Percentiles rank a stretch among this genome's conserved stretches.
These are phyloP conservation scores for Nemapogon koenigi DNA, from an alignment of 2,888 invertebrate species.

Conservation along the genomic window DNA sequence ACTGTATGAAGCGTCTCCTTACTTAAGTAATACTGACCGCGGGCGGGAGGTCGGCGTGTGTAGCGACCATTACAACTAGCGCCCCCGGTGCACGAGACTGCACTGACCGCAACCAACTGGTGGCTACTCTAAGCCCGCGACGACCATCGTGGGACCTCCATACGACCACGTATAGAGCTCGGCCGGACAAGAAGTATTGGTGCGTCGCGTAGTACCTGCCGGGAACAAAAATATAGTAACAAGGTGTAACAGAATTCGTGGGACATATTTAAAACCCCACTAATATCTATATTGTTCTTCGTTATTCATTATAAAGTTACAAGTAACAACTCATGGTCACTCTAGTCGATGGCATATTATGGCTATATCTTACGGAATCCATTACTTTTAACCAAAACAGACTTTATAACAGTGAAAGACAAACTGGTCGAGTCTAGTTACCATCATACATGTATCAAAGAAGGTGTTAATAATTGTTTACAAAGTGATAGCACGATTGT, in stretches of 20 bases:
- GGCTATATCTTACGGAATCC: too few relatives aligned
- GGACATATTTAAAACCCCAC: too few relatives aligned
- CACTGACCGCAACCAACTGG: conserved; percentile 83
- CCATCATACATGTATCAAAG: not conserved
- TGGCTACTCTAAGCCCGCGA: conserved; percentile 86
- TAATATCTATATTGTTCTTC: too few relatives aligned
- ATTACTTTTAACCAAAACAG: too few relatives aligned
- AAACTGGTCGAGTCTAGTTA: not conserved
- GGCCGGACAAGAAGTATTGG: conserved; percentile 95
- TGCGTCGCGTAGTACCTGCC: conserved; percentile 93
- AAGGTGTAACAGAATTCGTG: too few relatives aligned
- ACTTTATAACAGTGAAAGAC: not conserved
- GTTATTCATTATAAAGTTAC: too few relatives aligned
- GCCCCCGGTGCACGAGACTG: conserved; percentile 95
- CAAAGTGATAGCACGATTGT: not conserved
- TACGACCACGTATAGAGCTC: conserved; percentile 93
- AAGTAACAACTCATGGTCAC: too few relatives aligned
- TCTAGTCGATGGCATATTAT: too few relatives aligned
- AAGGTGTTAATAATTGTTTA: not conserved
- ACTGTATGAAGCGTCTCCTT: too few relatives aligned
- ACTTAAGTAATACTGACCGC: too few relatives aligned
- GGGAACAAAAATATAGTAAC: conserved; percentile 2
- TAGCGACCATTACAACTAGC: conserved; percentile 95
- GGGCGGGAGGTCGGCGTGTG: conserved; percentile 87
- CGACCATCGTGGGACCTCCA: conserved; percentile 95